Evolutionary conservation across 2,888 invertebrate species (phyloP), one percentile per base, ranked within the genome.

Genomic region (Acanthacorydalis orientalis): DNA sequence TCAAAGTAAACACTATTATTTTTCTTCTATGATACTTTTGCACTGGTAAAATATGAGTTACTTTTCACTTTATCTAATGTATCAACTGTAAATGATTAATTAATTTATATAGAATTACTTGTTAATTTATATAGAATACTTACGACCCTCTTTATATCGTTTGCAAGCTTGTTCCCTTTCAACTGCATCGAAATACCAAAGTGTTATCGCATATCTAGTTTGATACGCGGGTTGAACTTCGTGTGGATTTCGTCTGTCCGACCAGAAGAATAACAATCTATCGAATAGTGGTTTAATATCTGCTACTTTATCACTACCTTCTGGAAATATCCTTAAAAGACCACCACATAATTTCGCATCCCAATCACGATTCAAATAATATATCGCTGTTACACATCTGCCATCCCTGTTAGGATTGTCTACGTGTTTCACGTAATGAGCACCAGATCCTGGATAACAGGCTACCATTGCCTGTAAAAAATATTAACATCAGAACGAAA

Each of bases 341-440:
- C 96, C 96, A 4, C 96, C 96, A 63, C 74, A 75, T 58, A 81
- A 78, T 62, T 78, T 74, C 47, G 82, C 78, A 64, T 90, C 82
- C 96, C 96, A 97, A 68, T 91, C 79, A 60, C 83, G 77, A 69
- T 97, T 97, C 59, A 96, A 78, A 72, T 97, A 97, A 69, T 97
- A 97, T 59, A 97, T 97, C 52, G 92, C 88, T 7, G 97, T 97
- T 60, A 97, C 89, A 62, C 93, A 92, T 53, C 97, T 77, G 14
- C 97, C 97, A 68, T 97, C 97, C 59, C 80, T 78, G 65, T 92
- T 91, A 7, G 97, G 96, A 70, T 97, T 97, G 68, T 97, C 97
- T 39, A 97, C 91, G 66, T 97, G 97, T 65, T 92, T 90, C 47
- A 96, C 89, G 66, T 97, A 97, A 61, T 89, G 88, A 10, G 91